phyloP scores from a whole-genome alignment of 2,888 invertebrate genomes.

The Allacma fusca region DNA sequence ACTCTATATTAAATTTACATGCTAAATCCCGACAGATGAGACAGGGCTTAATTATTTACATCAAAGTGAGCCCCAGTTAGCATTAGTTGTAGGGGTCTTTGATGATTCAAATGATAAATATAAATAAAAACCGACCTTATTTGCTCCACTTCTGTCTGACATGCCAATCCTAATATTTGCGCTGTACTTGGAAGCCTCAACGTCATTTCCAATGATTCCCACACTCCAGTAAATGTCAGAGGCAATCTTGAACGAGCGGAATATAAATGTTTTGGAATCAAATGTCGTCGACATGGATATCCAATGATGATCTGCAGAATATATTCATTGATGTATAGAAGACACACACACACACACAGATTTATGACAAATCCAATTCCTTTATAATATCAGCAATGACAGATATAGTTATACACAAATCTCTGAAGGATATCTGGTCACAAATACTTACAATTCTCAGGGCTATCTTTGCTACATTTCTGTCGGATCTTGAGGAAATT shows the following conservation, averaged over 20 bases:
- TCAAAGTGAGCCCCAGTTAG: too few species aligned
- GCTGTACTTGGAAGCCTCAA: background rate
- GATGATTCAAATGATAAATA: too few species aligned
- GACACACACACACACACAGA: too few species aligned
- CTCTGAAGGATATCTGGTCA: too few species aligned
- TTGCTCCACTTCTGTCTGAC: background rate
- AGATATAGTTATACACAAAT: too few species aligned
- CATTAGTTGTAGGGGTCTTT: too few species aligned
- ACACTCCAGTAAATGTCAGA: slow-evolving; percentile 10
- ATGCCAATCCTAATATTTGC: background rate
- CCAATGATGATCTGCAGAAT: background rate
- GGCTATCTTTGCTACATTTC: background rate
- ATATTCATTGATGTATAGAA: background rate
- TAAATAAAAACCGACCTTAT: too few species aligned
- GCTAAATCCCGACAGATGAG: too few species aligned
- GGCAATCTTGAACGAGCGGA: background rate
- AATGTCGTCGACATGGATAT: background rate
- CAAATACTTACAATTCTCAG: background rate
- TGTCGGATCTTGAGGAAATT: background rate
- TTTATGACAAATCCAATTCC: background rate
- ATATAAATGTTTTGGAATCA: background rate
- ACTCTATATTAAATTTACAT: too few species aligned
- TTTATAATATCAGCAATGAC: too few species aligned
- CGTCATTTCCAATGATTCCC: background rate
- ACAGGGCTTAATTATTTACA: too few species aligned